Conservation (phyloP, 2,113 vertebrate genomes). For the Engraulis encrasicolus region DNA sequence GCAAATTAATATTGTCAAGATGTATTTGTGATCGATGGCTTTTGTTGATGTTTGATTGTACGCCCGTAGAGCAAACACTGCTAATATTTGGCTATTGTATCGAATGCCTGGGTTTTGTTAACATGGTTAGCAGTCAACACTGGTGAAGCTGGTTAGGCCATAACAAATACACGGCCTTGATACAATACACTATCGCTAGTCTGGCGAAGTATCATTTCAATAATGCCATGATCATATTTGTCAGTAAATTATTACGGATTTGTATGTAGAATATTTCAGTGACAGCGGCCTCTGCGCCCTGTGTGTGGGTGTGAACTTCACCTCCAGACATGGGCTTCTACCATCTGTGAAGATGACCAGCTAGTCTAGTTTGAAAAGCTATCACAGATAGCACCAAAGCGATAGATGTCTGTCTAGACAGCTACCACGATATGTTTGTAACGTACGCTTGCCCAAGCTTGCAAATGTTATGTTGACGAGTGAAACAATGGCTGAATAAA, state of each 20-base stretch:
- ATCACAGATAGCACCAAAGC: background rate
- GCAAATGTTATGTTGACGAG: background rate
- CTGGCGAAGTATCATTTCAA: background rate
- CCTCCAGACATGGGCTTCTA: background rate
- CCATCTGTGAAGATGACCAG: background rate
- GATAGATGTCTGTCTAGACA: background rate
- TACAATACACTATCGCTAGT: background rate
- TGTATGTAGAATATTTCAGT: background rate
- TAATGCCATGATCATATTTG: background rate
- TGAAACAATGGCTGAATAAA: background rate
- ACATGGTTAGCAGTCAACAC: background rate
- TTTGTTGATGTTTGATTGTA: background rate
- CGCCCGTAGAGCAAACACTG: background rate
- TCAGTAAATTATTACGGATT: background rate
- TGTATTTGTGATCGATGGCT: background rate
- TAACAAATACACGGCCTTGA: slow-evolving; percentile 7
- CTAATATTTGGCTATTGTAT: background rate
- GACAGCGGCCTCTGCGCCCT: background rate
- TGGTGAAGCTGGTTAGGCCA: slow-evolving; percentile 12
- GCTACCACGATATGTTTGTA: background rate
- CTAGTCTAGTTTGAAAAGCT: background rate
- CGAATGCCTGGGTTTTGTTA: background rate
- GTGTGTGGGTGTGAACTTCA: background rate
- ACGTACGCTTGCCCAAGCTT: background rate
- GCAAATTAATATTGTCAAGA: background rate